These are phyloP conservation scores for Galeopterus variegatus DNA, from an alignment of 2,113 vertebrate genomes.

Conservation along the genomic window DNA sequence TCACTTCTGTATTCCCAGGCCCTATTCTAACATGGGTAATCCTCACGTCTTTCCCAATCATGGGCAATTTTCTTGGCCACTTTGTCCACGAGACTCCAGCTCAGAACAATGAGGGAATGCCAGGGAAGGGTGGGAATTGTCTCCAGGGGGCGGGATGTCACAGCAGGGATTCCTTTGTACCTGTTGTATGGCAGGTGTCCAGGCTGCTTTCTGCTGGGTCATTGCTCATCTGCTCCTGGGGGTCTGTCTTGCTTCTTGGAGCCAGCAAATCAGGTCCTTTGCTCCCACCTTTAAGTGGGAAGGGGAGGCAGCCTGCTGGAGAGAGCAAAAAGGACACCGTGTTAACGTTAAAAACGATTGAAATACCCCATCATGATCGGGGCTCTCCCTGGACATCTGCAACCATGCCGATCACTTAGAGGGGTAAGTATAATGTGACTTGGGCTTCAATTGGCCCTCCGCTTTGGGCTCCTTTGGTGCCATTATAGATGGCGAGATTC, in stretches of 20 bases:
- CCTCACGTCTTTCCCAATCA: fast-evolving
- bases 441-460: neutral
- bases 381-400: too few species aligned
- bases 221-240: constrained; percentile 64
- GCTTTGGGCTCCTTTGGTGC: neutral
- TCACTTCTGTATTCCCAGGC: fast-evolving
- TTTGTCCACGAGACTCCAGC: fast-evolving
- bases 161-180: neutral
- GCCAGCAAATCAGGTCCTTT: neutral
- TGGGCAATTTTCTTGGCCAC: neutral
- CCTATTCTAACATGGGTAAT: fast-evolving
- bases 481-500: fast-evolving
- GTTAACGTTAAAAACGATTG: fast-evolving
- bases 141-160: fast-evolving
- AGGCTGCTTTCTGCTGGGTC: neutral
- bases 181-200: constrained; percentile 3
- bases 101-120: fast-evolving
- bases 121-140: fast-evolving
- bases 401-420: fast-evolving
- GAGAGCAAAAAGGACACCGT: fast-evolving
- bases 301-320: constrained; percentile 63
- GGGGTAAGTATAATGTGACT: fast-evolving
- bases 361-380: fast-evolving
- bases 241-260: neutral
- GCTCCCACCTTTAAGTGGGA: neutral